phyloP scores from a whole-genome alignment of 1,140 invertebrate species.

The Plectrocnemia conspersa region DNA sequence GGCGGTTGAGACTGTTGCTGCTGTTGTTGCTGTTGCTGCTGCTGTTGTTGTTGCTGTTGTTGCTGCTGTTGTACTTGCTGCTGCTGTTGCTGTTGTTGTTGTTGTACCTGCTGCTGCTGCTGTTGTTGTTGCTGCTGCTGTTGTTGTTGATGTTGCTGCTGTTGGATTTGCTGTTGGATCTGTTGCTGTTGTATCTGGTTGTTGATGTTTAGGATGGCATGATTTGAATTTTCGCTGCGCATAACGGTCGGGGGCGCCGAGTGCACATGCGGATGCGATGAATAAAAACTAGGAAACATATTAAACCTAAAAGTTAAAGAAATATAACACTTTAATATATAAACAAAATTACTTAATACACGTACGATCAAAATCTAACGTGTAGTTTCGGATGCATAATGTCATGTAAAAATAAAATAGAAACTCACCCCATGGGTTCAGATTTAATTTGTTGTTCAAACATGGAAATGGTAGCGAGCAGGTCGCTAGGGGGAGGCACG shows the following conservation, averaged over 20 bases:
- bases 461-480: conserved; percentile 58
- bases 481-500: conserved; percentile 54
- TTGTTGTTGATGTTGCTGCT: conserved; percentile 38
- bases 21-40: conserved; percentile 28
- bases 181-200: conserved; percentile 38
- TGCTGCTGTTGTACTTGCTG: conserved; percentile 46
- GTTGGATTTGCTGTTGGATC: conserved; percentile 46
- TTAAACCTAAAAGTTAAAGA: conserved; percentile 30
- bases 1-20: conserved; percentile 19
- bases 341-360: too few species aligned
- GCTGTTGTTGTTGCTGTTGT: conserved; percentile 37
- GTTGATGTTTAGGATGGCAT: conserved; percentile 50
- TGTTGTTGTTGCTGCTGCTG: conserved; percentile 41
- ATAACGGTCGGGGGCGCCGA: conserved; percentile 46
- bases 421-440: conserved; percentile 58
- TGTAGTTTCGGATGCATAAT: conserved; percentile 38
- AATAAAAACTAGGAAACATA: conserved; percentile 46
- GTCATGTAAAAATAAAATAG: conserved; percentile 37
- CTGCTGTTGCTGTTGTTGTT: conserved; percentile 42
- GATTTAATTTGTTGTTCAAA: conserved; percentile 65
- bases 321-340: too few species aligned
- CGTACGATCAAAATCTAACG: too few species aligned
- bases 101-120: conserved; percentile 46
- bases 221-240: conserved; percentile 50
- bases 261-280: conserved; percentile 47